Evolutionary conservation across 2,888 invertebrate genomes (phyloP).

Genomic region (Leptinotarsa tumamoca): DNA sequence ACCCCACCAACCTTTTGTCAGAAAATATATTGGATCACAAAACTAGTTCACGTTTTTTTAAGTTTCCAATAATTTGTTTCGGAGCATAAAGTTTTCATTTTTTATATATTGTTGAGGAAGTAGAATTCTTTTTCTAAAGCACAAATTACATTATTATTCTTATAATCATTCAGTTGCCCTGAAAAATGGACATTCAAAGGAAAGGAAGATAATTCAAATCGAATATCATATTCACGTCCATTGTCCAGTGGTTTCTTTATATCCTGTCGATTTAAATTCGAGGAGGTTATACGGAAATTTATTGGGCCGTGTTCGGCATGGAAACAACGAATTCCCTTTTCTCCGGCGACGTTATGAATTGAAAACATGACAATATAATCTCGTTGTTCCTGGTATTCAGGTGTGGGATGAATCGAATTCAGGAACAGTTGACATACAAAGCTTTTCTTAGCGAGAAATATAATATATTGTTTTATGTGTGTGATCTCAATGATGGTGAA

Average conservation of each 20-base stretch:
- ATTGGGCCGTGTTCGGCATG: conserved; percentile 6
- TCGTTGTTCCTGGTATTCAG: neutral
- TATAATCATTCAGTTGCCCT: too few relatives aligned
- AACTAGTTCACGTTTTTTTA: too few relatives aligned
- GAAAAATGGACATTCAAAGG: too few relatives aligned
- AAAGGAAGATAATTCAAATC: neutral
- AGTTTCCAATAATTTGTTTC: too few relatives aligned
- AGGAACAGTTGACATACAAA: neutral
- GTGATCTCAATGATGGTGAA: too few relatives aligned
- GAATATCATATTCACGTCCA: conserved; percentile 2
- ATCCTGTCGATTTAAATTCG: conserved; percentile 6
- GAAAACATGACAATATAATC: conserved; percentile 5
- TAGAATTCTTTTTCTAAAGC: too few relatives aligned
- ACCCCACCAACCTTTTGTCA: too few relatives aligned
- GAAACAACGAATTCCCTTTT: neutral
- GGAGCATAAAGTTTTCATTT: too few relatives aligned
- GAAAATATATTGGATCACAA: too few relatives aligned
- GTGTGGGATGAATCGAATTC: conserved; percentile 9
- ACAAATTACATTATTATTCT: too few relatives aligned
- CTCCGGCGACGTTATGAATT: neutral
- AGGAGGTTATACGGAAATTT: conserved; percentile 6
- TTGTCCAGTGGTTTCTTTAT: neutral
- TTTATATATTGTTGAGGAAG: too few relatives aligned
- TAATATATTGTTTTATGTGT: neutral
- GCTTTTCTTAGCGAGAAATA: neutral